Conservation (phyloP, 2,888 invertebrate species). For the Criorhina ranunculi region DNA sequence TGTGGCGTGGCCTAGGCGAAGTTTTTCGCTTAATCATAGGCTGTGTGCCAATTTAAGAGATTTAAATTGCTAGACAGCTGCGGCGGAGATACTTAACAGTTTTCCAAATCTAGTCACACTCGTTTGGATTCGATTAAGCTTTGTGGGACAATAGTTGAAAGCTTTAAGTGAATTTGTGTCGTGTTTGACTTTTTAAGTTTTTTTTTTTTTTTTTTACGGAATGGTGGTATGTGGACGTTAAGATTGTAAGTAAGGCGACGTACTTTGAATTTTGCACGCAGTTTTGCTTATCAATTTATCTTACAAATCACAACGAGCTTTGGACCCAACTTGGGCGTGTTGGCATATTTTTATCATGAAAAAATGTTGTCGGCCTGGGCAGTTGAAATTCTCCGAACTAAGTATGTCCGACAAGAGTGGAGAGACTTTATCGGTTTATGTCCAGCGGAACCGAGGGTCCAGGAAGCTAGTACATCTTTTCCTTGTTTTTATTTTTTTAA, state of each 20-base stretch:
- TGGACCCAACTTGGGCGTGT: background rate
- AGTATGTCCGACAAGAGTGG: no score
- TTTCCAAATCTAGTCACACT: conserved; percentile 53
- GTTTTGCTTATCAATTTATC: background rate
- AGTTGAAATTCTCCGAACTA: no score
- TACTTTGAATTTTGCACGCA: background rate
- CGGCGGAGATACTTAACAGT: conserved; percentile 3
- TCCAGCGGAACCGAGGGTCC: no score
- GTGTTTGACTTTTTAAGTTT: no score
- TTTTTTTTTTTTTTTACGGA: no score
- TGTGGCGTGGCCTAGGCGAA: conserved; percentile 41
- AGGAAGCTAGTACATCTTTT: no score
- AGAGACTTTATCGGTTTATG: no score
- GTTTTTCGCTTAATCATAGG: conserved; percentile 7
- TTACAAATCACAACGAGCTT: background rate
- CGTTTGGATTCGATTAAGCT: conserved; percentile 28
- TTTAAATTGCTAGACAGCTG: conserved; percentile 27
- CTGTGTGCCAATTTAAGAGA: conserved; percentile 13
- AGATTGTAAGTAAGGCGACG: background rate
- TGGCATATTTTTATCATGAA: no score
- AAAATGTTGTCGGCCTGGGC: no score
- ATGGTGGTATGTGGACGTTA: no score
- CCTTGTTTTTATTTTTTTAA: no score
- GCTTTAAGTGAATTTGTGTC: background rate
- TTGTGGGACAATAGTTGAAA: background rate